These are phyloP conservation scores for Drosophila paranaensis DNA, from an alignment of 2,888 invertebrate species.

Conservation along the genomic window DNA sequence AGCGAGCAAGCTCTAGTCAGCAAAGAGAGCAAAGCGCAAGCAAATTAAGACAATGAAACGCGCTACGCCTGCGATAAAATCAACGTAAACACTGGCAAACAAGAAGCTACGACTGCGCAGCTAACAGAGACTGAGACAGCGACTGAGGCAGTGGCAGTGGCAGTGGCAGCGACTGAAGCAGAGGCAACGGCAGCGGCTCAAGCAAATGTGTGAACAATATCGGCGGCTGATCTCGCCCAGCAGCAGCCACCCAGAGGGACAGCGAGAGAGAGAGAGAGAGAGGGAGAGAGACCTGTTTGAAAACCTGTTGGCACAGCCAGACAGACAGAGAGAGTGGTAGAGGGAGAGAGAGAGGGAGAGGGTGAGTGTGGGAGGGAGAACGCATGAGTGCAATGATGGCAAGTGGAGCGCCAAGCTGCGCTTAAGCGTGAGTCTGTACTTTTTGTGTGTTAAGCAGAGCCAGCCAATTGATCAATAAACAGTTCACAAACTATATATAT, in stretches of 20 bases:
- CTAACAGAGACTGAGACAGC: neutral
- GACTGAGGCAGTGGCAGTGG: constrained; percentile 19
- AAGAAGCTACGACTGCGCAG: constrained; percentile 48
- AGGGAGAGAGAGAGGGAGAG: no score
- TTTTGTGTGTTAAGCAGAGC: constrained; percentile 4
- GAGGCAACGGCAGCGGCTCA: constrained; percentile 24
- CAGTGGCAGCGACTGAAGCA: constrained; percentile 18
- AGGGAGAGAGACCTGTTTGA: constrained; percentile 71
- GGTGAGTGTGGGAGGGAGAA: constrained; percentile 3
- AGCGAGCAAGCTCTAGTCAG: constrained; percentile 1
- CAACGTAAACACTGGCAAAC: constrained; percentile 73
- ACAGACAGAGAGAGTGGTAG: constrained; percentile 9
- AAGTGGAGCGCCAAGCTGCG: constrained; percentile 63
- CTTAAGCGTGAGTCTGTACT: constrained; percentile 72
- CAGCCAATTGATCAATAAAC: constrained; percentile 60
- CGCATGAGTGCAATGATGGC: constrained; percentile 50
- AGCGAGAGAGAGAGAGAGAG: constrained; percentile 12
- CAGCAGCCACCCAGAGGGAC: constrained; percentile 26
- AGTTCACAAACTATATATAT: constrained; percentile 20
- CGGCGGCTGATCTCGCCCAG: constrained; percentile 74
- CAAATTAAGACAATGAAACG: constrained; percentile 82
- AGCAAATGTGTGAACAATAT: constrained; percentile 82
- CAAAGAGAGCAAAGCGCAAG: constrained; percentile 22
- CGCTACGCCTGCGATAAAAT: constrained; percentile 75
- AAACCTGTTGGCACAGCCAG: constrained; percentile 66